phyloP scores from a whole-genome alignment of 1,140 invertebrate species.

The Uloborus diversus region DNA sequence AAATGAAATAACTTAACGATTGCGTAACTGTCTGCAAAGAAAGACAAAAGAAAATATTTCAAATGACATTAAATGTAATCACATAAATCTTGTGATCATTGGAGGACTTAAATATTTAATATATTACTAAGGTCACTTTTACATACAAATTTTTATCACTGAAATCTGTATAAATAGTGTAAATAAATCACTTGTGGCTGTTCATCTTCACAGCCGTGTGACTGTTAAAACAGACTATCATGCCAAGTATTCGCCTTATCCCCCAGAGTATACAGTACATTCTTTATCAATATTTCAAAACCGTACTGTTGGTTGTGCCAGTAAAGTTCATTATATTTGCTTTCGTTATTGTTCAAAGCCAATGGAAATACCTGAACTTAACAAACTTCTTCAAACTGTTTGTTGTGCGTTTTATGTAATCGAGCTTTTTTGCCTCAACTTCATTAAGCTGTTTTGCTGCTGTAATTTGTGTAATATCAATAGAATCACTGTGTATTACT shows the following conservation, averaged over 20 bases:
- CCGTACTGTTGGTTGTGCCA: background rate
- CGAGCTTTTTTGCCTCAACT: background rate
- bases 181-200: background rate
- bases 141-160: background rate
- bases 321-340: background rate
- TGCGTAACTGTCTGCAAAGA: background rate
- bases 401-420: background rate
- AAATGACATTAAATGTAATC: background rate
- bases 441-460: no score
- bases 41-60: background rate
- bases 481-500: background rate
- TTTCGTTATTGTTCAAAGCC: background rate
- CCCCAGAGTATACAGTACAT: background rate
- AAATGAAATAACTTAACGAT: background rate
- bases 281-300: background rate
- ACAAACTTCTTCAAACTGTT: background rate
- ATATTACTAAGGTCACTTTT: background rate
- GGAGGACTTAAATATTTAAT: background rate
- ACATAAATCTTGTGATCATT: background rate
- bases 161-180: slow-evolving; percentile 8
- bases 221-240: slow-evolving; percentile 5
- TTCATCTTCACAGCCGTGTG: background rate
- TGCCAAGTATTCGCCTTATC: background rate
- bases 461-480: no score
- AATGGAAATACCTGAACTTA: background rate